phyloP scores from a whole-genome alignment of 2,113 vertebrate genomes.

The Pseudopodoces humilis region DNA sequence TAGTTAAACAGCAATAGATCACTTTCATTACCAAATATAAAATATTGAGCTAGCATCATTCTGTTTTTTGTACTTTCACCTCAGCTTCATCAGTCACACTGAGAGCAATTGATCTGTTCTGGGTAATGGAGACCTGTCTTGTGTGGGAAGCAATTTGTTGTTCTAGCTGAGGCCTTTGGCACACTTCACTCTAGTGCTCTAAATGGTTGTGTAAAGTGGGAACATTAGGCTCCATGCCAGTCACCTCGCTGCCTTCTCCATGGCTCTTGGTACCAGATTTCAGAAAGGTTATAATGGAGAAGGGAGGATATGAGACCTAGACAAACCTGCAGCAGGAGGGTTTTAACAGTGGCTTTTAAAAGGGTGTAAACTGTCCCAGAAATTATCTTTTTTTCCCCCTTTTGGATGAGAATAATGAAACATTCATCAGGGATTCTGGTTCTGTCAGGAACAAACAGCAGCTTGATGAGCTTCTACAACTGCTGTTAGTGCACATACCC shows the following conservation, averaged over 20 bases:
- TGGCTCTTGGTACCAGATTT: not conserved
- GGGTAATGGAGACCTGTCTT: not conserved
- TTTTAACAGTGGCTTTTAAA: not conserved
- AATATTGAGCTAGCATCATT: not conserved
- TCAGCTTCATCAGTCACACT: not conserved
- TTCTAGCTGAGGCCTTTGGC: not conserved
- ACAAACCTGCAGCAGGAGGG: not conserved
- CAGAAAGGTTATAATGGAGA: not conserved
- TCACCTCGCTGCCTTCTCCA: not conserved
- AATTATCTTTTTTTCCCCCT: not conserved
- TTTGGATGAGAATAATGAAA: slow-evolving; percentile 4
- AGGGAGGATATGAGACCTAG: not conserved
- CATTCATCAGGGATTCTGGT: not conserved
- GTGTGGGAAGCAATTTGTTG: not conserved
- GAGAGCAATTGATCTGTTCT: slow-evolving; percentile 7
- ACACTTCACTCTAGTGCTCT: not conserved
- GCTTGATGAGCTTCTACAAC: slow-evolving; percentile 54
- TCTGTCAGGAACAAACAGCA: slow-evolving; percentile 44
- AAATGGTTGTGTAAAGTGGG: not conserved
- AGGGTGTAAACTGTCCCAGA: not conserved
- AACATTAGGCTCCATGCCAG: not conserved
- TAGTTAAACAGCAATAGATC: slow-evolving; percentile 30
- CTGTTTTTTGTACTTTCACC: not conserved
- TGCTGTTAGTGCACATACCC: slow-evolving; percentile 8
- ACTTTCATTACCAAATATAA: slow-evolving; percentile 40